A percentile compares a stretch with the other conserved stretches of the same genome.
Conservation (phyloP, 2,113 vertebrate species). For the Syrrhaptes paradoxus region DNA sequence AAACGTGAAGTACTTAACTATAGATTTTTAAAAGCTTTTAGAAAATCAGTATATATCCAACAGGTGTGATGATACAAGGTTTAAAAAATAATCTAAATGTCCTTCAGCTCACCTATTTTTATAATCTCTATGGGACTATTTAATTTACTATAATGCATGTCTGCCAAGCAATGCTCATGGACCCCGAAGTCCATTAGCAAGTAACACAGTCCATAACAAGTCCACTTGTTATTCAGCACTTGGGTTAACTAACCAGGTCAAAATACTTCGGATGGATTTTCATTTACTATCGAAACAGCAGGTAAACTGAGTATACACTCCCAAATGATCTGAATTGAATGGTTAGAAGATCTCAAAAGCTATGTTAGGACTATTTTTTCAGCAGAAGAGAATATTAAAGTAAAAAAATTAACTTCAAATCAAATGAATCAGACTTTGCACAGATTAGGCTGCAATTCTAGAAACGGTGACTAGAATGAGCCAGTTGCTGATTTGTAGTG, state of each 20-base stretch:
- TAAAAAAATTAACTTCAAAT: background rate
- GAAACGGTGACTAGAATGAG: background rate
- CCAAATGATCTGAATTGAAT: background rate
- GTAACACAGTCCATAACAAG: background rate
- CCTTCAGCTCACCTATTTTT: background rate
- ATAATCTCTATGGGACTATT: background rate
- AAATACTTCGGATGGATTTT: background rate
- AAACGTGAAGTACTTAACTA: background rate
- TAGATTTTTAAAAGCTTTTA: background rate
- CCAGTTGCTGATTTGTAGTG: background rate
- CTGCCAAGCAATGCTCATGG: background rate
- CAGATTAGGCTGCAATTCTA: background rate
- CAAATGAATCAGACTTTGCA: background rate
- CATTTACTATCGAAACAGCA: background rate
- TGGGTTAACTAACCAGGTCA: background rate
- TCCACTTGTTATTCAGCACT: background rate
- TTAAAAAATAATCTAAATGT: background rate
- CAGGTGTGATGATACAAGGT: background rate
- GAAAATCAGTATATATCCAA: background rate
- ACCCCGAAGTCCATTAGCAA: background rate
- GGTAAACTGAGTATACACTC: background rate
- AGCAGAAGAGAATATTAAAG: background rate
- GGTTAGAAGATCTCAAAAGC: background rate
- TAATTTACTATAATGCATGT: background rate
- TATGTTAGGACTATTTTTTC: background rate